phyloP scores from a whole-genome alignment of 2,888 invertebrate genomes.

The Agrochola macilenta region DNA sequence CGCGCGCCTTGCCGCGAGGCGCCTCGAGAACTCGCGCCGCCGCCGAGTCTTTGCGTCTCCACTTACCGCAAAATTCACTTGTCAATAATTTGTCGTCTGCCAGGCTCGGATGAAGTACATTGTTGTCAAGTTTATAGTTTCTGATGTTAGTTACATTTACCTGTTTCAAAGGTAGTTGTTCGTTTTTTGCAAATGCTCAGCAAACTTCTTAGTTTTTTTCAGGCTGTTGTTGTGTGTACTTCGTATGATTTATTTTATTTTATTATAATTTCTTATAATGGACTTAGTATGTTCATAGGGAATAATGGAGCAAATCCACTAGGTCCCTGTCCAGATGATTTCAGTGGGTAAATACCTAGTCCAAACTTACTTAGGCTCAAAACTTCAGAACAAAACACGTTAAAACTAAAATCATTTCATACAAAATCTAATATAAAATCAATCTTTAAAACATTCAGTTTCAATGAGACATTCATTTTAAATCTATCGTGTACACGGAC shows the following conservation, averaged over 20 bases:
- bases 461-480: constrained; percentile 41
- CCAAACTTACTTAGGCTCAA: neutral
- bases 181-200: neutral
- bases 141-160: constrained; percentile 31
- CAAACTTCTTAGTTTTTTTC: constrained; percentile 25
- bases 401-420: constrained; percentile 1
- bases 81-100: constrained; percentile 70
- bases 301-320: neutral
- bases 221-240: neutral
- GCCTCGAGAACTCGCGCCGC: constrained; percentile 41
- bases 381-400: neutral
- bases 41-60: constrained; percentile 39
- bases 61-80: constrained; percentile 62
- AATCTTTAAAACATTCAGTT: constrained; percentile 32
- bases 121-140: constrained; percentile 51
- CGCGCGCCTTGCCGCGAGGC: constrained; percentile 65
- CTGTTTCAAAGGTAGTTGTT: constrained; percentile 14
- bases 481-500: constrained; percentile 17
- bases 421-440: constrained; percentile 9
- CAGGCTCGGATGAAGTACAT: constrained; percentile 36
- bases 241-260: neutral
- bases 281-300: too few species aligned
- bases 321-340: neutral
- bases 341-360: neutral
- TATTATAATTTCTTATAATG: neutral